Percentiles rank a stretch among this genome's conserved stretches.
These are phyloP conservation scores for Cacoxenus indagator DNA, from an alignment of 2,888 invertebrate genomes.

Conservation along the genomic window DNA sequence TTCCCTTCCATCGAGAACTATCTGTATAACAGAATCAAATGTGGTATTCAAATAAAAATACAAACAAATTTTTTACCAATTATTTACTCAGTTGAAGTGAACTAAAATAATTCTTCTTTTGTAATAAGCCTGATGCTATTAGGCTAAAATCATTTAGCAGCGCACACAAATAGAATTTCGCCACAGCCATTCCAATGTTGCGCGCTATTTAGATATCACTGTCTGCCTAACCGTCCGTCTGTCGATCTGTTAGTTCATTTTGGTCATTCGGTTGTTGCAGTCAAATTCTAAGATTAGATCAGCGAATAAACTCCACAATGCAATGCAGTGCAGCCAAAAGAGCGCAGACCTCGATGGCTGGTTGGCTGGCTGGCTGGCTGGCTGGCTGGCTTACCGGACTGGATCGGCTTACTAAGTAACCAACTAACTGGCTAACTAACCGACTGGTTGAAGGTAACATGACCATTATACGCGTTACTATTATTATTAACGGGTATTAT, in stretches of 20 bases:
- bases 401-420: too few species aligned
- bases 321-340: not conserved
- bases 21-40: too few species aligned
- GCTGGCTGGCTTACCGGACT: too few species aligned
- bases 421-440: not conserved
- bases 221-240: not conserved
- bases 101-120: too few species aligned
- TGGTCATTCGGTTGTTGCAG: not conserved
- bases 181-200: not conserved
- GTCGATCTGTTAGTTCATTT: not conserved
- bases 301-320: not conserved
- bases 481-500: slow-evolving; percentile 41
- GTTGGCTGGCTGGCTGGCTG: too few species aligned
- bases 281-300: not conserved
- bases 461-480: slow-evolving; percentile 30
- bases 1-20: too few species aligned
- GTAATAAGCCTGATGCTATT: not conserved
- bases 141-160: not conserved
- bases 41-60: too few species aligned
- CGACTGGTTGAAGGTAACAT: slow-evolving; percentile 12
- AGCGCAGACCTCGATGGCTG: not conserved
- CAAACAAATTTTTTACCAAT: too few species aligned
- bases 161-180: not conserved
- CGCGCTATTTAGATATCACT: slow-evolving; percentile 5
- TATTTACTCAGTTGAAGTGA: too few species aligned